These are phyloP conservation scores for Hylia prasina DNA, from an alignment of 2,113 vertebrate species.

Conservation along the genomic window DNA sequence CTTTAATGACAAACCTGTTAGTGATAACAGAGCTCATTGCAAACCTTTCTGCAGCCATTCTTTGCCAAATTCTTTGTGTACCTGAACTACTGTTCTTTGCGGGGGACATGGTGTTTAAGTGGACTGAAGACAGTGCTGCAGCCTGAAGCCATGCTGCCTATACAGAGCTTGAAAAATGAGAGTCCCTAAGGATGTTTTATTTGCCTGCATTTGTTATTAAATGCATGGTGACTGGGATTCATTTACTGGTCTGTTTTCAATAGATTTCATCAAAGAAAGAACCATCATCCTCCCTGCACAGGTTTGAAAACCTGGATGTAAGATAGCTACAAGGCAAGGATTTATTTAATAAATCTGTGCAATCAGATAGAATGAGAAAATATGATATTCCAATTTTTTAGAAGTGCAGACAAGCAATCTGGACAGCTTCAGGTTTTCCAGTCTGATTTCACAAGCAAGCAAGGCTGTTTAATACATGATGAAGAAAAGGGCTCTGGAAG, in stretches of 20 bases:
- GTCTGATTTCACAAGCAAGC: background rate
- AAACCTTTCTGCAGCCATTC: background rate
- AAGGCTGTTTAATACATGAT: background rate
- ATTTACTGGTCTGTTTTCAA: conserved; percentile 7
- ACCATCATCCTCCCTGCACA: background rate
- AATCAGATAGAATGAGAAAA: conserved; percentile 33
- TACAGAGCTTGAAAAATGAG: background rate
- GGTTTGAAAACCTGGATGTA: background rate
- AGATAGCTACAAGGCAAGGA: conserved; percentile 19
- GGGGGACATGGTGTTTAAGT: background rate
- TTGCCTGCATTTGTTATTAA: conserved; percentile 19
- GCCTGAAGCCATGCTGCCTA: background rate
- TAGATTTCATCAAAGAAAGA: background rate
- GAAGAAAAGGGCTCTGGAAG: background rate
- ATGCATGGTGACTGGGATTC: background rate
- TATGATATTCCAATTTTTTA: background rate
- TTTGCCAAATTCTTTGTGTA: background rate
- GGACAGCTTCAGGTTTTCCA: background rate
- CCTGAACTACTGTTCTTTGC: background rate
- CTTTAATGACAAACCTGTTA: background rate
- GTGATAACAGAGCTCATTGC: background rate
- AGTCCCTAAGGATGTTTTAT: background rate
- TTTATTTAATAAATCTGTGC: conserved; percentile 34
- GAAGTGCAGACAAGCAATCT: conserved; percentile 13
- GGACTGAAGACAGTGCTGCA: background rate